phyloP scores from a whole-genome alignment of 2,888 invertebrate genomes.

The Ditula angustiorana region DNA sequence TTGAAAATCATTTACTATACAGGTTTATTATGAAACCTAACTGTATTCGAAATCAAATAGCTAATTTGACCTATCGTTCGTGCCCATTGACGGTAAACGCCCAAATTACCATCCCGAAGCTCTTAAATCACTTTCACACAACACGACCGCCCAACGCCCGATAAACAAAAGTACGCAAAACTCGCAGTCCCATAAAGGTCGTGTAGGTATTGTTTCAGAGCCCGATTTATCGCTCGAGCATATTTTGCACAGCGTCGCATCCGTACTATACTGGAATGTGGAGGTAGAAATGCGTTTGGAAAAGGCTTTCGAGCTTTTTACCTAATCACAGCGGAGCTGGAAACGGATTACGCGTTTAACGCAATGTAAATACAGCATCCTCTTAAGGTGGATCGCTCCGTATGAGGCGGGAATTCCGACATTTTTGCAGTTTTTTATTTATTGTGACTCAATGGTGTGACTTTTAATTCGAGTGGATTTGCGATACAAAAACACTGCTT shows the following conservation, averaged over 20 bases:
- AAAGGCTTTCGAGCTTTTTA: neutral
- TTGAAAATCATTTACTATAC: too few relatives aligned
- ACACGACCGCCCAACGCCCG: constrained; percentile 8
- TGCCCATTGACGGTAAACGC: neutral
- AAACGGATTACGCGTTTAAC: neutral
- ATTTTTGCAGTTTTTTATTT: too few relatives aligned
- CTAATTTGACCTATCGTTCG: neutral
- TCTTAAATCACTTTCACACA: constrained; percentile 30
- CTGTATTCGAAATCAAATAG: too few relatives aligned
- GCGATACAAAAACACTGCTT: too few relatives aligned
- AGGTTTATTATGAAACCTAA: too few relatives aligned
- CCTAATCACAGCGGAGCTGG: neutral
- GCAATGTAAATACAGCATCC: too few relatives aligned
- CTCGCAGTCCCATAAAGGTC: constrained; percentile 68
- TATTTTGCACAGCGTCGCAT: constrained; percentile 15
- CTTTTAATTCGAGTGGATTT: too few relatives aligned
- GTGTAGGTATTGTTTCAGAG: constrained; percentile 62
- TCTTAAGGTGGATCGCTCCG: too few relatives aligned
- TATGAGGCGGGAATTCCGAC: too few relatives aligned
- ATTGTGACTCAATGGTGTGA: too few relatives aligned
- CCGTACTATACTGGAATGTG: neutral
- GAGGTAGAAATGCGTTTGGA: neutral
- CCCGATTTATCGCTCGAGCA: constrained; percentile 61
- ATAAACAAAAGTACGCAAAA: constrained; percentile 66
- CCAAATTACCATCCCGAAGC: neutral